phyloP scores from a whole-genome alignment of 1,140 invertebrate species.

The Neodiprion pinetum region DNA sequence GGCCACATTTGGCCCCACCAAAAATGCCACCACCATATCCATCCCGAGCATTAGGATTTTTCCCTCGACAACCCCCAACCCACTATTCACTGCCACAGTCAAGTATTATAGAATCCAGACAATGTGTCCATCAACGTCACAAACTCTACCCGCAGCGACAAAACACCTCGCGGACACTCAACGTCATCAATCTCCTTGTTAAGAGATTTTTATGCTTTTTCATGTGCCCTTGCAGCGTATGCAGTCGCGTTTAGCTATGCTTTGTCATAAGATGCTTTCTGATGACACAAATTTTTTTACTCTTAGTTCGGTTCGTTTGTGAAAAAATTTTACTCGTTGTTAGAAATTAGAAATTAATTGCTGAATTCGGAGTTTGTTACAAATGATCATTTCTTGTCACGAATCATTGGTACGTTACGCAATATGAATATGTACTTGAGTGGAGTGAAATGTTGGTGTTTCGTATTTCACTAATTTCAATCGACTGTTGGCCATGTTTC shows the following conservation, averaged over 20 bases:
- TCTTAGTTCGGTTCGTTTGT: background rate
- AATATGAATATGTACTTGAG: no score
- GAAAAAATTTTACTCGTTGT: background rate
- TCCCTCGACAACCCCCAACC: constrained; percentile 30
- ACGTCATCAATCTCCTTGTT: constrained; percentile 46
- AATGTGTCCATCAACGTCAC: constrained; percentile 45
- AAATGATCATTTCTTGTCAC: background rate
- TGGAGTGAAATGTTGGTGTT: no score
- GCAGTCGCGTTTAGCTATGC: constrained; percentile 4
- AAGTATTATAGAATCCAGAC: constrained; percentile 39
- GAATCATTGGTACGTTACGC: no score
- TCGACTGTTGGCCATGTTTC: background rate
- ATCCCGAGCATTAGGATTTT: constrained; percentile 30
- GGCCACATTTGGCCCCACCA: constrained; percentile 46
- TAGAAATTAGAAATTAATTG: background rate
- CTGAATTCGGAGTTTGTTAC: background rate
- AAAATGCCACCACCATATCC: constrained; percentile 32
- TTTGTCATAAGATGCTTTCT: background rate
- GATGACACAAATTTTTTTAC: no score
- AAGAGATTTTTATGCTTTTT: constrained; percentile 52
- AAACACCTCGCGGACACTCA: constrained; percentile 34
- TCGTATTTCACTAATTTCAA: no score
- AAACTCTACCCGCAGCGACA: constrained; percentile 29
- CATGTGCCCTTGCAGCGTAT: constrained; percentile 33
- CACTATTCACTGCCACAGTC: constrained; percentile 49